Conservation (phyloP, 1,140 invertebrate genomes). For the Macrocentrus cingulum region DNA sequence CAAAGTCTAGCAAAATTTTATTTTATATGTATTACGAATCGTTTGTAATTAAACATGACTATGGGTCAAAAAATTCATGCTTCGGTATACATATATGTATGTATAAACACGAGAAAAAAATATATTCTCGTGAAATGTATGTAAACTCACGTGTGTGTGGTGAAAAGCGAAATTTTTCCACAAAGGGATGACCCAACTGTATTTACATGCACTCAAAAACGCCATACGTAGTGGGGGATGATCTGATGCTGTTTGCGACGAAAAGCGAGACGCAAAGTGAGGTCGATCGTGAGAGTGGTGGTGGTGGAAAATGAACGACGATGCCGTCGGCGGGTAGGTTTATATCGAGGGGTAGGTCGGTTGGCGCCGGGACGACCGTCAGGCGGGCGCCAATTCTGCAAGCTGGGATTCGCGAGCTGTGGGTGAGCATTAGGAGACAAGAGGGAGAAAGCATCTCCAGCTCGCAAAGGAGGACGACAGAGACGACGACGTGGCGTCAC, state of each 20-base stretch:
- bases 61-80: no score
- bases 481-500: neutral
- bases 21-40: no score
- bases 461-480: neutral
- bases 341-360: slow-evolving; percentile 38
- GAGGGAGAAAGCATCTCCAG: slow-evolving; percentile 6
- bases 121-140: no score
- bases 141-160: no score
- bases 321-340: slow-evolving; percentile 12
- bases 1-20: no score
- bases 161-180: no score
- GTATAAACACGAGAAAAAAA: no score
- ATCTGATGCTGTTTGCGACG: neutral
- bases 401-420: slow-evolving; percentile 48
- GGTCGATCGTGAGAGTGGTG: slow-evolving; percentile 10
- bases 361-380: slow-evolving; percentile 56
- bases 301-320: slow-evolving; percentile 30
- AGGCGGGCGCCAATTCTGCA: slow-evolving; percentile 53
- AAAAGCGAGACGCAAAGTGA: neutral
- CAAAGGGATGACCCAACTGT: no score
- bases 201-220: no score
- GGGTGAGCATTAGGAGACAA: slow-evolving; percentile 3
- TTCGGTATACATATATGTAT: no score
- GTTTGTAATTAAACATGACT: no score
- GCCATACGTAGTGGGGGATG: no score